Conservation (phyloP, 2,888 invertebrate genomes). For the Morpho helenor region DNA sequence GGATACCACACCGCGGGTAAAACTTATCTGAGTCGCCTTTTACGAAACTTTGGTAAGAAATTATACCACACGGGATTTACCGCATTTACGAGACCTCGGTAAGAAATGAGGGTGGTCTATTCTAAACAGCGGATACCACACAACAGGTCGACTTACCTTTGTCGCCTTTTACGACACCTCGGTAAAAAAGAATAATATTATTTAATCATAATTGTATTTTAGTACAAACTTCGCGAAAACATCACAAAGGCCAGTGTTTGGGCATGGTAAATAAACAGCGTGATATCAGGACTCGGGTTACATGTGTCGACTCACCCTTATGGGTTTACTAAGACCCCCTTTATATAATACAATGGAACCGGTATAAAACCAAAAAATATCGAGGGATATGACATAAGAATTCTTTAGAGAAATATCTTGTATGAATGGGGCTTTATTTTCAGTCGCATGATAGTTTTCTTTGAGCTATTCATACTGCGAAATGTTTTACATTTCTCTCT, state of each 20-base stretch:
- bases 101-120: no score
- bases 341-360: conserved; percentile 27
- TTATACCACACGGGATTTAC: no score
- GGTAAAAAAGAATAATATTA: no score
- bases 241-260: conserved; percentile 52
- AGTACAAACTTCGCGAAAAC: conserved; percentile 40
- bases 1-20: no score
- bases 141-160: no score
- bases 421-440: conserved; percentile 25
- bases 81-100: no score
- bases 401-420: conserved; percentile 27
- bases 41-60: no score
- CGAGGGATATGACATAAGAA: conserved; percentile 33
- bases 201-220: no score
- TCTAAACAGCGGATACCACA: no score
- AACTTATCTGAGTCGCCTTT: no score
- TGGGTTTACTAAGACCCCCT: conserved; percentile 13
- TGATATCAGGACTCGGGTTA: conserved; percentile 37
- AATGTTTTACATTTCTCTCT: conserved; percentile 23
- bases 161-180: no score
- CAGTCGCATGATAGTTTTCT: conserved; percentile 27
- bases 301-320: conserved; percentile 23
- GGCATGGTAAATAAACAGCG: conserved; percentile 53
- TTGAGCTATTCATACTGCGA: conserved; percentile 21
- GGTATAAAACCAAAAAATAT: conserved; percentile 28